phyloP scores from a whole-genome alignment of 2,888 invertebrate species.

The Leptothorax acervorum region DNA sequence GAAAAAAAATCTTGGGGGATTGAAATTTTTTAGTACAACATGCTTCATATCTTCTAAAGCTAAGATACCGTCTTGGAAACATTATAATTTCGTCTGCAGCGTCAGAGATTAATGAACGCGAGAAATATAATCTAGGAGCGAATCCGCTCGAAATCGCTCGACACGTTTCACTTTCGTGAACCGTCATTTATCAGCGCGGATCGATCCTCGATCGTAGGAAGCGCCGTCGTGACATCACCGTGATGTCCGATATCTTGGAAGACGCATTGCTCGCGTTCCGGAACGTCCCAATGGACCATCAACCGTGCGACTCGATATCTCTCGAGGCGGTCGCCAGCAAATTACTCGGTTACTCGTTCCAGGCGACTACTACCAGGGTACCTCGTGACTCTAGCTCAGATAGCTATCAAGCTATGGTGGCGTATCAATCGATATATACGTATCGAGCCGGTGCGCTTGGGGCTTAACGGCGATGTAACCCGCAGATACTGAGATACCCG shows the following conservation, averaged over 20 bases:
- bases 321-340: slow-evolving; percentile 60
- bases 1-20: slow-evolving; percentile 8
- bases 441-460: slow-evolving; percentile 18
- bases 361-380: slow-evolving; percentile 37
- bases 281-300: slow-evolving; percentile 37
- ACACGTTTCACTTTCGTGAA: slow-evolving; percentile 14
- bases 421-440: slow-evolving; percentile 54
- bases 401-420: slow-evolving; percentile 60
- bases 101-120: slow-evolving; percentile 35
- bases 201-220: slow-evolving; percentile 63
- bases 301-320: slow-evolving; percentile 51
- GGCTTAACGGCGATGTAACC: slow-evolving; percentile 29
- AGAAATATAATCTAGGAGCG: slow-evolving; percentile 13
- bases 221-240: slow-evolving; percentile 43
- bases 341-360: slow-evolving; percentile 59
- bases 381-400: slow-evolving; percentile 61
- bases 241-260: slow-evolving; percentile 40
- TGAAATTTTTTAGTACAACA: slow-evolving; percentile 1
- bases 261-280: slow-evolving; percentile 36
- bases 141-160: slow-evolving; percentile 45
- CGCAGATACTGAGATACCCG: slow-evolving; percentile 30
- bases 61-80: slow-evolving; percentile 1
- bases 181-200: slow-evolving; percentile 43
- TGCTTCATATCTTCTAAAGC: neutral
- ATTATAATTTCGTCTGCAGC: neutral